Evolutionary conservation across 2,113 vertebrate genomes (phyloP), one percentile per base, ranked within the genome.

Genomic region (Epinephelus cyanopodus): DNA sequence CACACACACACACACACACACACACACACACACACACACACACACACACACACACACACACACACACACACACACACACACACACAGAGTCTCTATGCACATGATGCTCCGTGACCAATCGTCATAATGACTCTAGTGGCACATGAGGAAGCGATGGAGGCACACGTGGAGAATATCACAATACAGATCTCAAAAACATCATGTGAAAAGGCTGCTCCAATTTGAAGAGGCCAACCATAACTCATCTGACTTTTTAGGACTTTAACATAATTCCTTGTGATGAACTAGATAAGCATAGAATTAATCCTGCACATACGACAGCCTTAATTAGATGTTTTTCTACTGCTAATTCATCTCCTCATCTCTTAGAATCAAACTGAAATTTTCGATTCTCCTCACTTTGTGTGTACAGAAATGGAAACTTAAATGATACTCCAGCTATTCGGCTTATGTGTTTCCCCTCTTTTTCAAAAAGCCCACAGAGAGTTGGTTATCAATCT

Each of bases 71-170:
- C n/a, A 67, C 53, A 62, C 48, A 48, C 50, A 42, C 39, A 64
- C 56, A 64, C 29, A 61, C 64, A 52, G 62, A 52, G 13, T 8
- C 37, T 56, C 63, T n/a, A 15, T 71, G 61, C 27, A 81, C 64
- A 75, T 27, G 72, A 87, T 60, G 66, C 79, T 67, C 83, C 33
- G 7, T 82, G 74, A 90, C 83, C 79, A 85, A 89, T 83, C 39
- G 47, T 21, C 27, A 68, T 56, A 67, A 79, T 68, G 70, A 66
- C 57, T 25, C 27, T 25, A 14, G 21, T 56, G 67, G 63, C 66
- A 79, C 74, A 79, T 2, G 23, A 81, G 69, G 66, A 83, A 47
- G 29, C 1, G 6, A 13, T 33, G 0, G 21, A 74, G 42, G 53
- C 23, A 25, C 79, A 68, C 45, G 19, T 50, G 61, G 18, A 73